Evolutionary conservation across 2,888 invertebrate species (phyloP).

Genomic region (Steinernema carpocapsae): DNA sequence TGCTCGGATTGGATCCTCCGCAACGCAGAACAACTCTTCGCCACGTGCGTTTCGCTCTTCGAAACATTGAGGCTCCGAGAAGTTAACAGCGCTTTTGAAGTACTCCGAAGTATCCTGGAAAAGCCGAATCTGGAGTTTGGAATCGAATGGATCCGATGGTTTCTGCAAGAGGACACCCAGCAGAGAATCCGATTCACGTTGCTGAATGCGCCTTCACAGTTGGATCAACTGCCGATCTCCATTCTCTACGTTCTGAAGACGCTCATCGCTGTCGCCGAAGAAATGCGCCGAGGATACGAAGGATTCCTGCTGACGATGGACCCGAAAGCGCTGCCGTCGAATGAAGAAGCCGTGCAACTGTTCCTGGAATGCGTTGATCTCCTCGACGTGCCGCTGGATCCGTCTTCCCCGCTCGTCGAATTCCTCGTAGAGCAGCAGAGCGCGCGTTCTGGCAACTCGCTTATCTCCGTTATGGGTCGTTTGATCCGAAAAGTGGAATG

Average conservation of each 20-base stretch:
- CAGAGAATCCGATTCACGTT: background rate
- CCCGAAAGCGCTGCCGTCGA: background rate
- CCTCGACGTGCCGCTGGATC: background rate
- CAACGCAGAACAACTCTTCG: background rate
- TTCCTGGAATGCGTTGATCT: background rate
- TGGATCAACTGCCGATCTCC: background rate
- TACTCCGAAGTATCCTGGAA: background rate
- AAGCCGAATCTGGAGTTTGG: background rate
- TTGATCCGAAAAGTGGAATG: background rate
- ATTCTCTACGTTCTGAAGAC: background rate
- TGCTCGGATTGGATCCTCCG: background rate
- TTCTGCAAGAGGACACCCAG: background rate
- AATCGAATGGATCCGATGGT: slow-evolving; percentile 6
- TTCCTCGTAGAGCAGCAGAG: background rate
- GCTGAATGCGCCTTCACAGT: background rate
- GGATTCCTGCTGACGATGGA: background rate
- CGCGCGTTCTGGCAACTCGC: background rate
- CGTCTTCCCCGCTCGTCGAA: background rate
- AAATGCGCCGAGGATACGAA: background rate
- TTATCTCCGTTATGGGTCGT: background rate
- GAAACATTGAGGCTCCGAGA: background rate
- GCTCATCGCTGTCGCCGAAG: background rate
- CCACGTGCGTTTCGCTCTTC: background rate
- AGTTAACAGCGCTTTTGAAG: background rate
- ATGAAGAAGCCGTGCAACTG: background rate